Base-by-base conservation (phyloP, 37 sponge, comb jelly and placozoan genomes). In the Chondrilla cf. caribensis region DNA sequence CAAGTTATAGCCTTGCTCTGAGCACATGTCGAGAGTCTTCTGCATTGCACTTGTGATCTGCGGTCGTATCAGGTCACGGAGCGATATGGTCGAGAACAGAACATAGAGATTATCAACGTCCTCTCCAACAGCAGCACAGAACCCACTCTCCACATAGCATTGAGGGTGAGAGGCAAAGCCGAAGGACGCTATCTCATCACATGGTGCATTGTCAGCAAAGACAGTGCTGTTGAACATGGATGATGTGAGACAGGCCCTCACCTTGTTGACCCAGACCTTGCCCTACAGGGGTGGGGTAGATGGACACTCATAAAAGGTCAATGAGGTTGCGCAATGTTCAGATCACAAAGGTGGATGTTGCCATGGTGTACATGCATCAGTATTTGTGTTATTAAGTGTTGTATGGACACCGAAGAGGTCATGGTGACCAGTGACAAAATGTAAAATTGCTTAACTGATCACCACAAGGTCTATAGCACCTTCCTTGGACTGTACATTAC, bases 81-180 rank as follows among this genome's bases (percentile, higher is more conserved):
- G 3, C 6, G 19, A 22, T 33, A 70, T 70, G 38, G 39, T 70
- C 5, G 38, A 33, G 31, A 70, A 31, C 38, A 70, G 29, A 37
- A 31, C 38, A 19, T 38, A 32, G 31, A 70, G 39, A 36, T 70
- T 70, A 18, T 70, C 71, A 6, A 70, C 22, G 18, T 70, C 29
- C 18, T 70, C 38, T 38, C 71, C 71, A 37, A 70, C 32, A 38
- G 39, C 39, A 6, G 71, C 38, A 36, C 71, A 70, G 39, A 70
- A 70, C 21, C 71, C 71, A 36, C 31, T 19, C 21, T 70, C 29
- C 71, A 70, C 71, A 38, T 70, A 70, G 39, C 71, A 70, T 5
- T 31, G 31, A 8, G 71, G 71, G 39, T 70, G 71, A 18, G 71
- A 70, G 29, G 71, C 71, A 70, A 70, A 70, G 9, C 71, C 71